Base-by-base conservation (phyloP, 2,113 vertebrate species). In the Anthoscopus minutus region DNA sequence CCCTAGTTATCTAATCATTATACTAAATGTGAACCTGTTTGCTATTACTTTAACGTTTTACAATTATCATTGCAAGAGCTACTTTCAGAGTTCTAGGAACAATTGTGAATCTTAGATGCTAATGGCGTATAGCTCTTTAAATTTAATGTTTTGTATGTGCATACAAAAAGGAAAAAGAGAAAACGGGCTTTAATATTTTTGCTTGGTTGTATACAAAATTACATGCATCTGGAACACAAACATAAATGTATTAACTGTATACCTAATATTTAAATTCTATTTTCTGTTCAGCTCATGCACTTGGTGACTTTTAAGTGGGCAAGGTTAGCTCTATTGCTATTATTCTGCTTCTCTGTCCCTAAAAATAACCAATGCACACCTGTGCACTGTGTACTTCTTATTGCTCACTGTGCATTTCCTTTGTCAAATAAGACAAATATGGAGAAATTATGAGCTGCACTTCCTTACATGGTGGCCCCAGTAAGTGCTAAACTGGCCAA, bases 1-100 rank as follows among this genome's bases (percentile, higher is more conserved):
- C 94, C 94, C 89, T 84, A 82, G 88, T 98, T 97, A 97, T 98
- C 98, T 97, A 97, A 97, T 97, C 97, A 95, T 96, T 97, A 97
- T 79, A 93, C 61, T 74, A 90, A 97, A 94, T 81, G 88, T 17
- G 47, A 96, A 94, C 84, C 97, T 96, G 96, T 93, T 97, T 97
- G 90, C 37, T 76, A 92, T 94, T 97, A 96, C 95, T 97, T 97
- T 85, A 94, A 95, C 71, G 88, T 96, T 97, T 97, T 96, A 93
- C 93, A 97, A 96, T 97, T 96, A 97, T 95, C 96, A 96, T 94
- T 94, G 80, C 93, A 97, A 97, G 76, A 84, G 51, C 92, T 94
- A 83, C 93, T 97, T 97, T 87, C 88, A 89, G 83, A 95, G 70
- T 93, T 96, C 94, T 88, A 93, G 93, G 93, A 97, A 96, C 92